Evolutionary conservation across 2,888 invertebrate genomes (phyloP).

Genomic region (Diogma glabrata): DNA sequence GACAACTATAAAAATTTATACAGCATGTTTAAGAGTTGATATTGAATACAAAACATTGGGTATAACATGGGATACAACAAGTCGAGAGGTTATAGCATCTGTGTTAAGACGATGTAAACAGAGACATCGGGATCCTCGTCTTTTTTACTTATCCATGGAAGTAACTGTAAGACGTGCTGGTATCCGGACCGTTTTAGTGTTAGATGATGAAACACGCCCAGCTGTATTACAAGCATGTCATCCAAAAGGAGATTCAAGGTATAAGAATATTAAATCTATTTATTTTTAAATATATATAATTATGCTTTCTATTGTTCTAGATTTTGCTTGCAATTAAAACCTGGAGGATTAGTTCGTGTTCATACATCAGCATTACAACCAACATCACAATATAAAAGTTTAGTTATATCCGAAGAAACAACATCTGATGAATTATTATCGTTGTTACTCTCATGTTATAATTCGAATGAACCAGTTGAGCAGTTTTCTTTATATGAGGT

Average conservation of each 20-base stretch:
- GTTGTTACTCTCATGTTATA: conserved; percentile 73
- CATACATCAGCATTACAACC: conserved; percentile 86
- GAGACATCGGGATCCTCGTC: conserved; percentile 82
- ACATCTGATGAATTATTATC: conserved; percentile 79
- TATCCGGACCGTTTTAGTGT: conserved; percentile 64
- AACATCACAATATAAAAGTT: conserved; percentile 84
- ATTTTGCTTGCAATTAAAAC: conserved; percentile 77
- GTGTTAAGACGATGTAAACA: conserved; percentile 70
- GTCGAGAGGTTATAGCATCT: conserved; percentile 73
- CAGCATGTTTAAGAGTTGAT: conserved; percentile 78
- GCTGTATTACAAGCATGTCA: conserved; percentile 89
- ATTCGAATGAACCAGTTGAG: conserved; percentile 70
- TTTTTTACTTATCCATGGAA: conserved; percentile 92
- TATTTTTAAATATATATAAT: conserved; percentile 6
- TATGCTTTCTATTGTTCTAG: conserved; percentile 40
- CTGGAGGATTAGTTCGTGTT: conserved; percentile 84
- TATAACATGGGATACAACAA: conserved; percentile 79
- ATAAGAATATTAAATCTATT: conserved; percentile 29
- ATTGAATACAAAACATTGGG: conserved; percentile 93
- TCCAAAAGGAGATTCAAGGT: conserved; percentile 87
- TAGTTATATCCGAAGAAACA: conserved; percentile 79
- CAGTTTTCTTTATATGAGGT: conserved; percentile 83
- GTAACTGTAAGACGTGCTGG: conserved; percentile 77
- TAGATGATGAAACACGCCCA: conserved; percentile 82
- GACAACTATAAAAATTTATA: conserved; percentile 88